Evolutionary conservation across 2,797 vertebrate species (phyloP).

Genomic region (Labroides dimidiatus): DNA sequence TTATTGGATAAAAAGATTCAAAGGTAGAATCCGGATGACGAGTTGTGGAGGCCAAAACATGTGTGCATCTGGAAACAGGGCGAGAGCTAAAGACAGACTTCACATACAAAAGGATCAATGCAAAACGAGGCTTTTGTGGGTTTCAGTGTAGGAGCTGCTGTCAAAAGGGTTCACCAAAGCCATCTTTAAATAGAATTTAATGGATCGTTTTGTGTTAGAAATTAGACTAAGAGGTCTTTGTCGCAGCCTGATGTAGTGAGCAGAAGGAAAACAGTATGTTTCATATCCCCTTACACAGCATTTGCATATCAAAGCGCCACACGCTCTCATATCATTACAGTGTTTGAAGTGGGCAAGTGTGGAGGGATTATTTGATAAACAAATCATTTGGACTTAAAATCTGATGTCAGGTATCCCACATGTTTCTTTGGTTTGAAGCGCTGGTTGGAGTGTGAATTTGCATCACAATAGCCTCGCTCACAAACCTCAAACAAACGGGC

Average conservation of each 20-base stretch:
- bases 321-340: conserved; percentile 73
- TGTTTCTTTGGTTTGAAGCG: conserved; percentile 51
- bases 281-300: conserved; percentile 65
- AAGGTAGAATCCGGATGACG: neutral
- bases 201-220: conserved; percentile 67
- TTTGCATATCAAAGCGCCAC: conserved; percentile 77
- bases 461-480: conserved; percentile 71
- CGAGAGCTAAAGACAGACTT: conserved; percentile 19
- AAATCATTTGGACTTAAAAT: conserved; percentile 72
- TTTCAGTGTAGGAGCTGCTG: conserved; percentile 54
- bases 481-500: conserved; percentile 65
- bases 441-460: conserved; percentile 59
- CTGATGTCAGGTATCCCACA: conserved; percentile 74
- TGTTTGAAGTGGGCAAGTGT: conserved; percentile 72
- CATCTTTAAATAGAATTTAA: conserved; percentile 71
- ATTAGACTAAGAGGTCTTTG: conserved; percentile 68
- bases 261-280: conserved; percentile 60
- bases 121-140: conserved; percentile 45
- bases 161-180: conserved; percentile 60
- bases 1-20: neutral
- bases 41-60: neutral
- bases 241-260: conserved; percentile 52
- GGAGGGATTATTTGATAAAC: conserved; percentile 77
- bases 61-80: neutral
- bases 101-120: conserved; percentile 16